Base-by-base conservation (phyloP, 2,888 invertebrate species). In the Pyralis farinalis region DNA sequence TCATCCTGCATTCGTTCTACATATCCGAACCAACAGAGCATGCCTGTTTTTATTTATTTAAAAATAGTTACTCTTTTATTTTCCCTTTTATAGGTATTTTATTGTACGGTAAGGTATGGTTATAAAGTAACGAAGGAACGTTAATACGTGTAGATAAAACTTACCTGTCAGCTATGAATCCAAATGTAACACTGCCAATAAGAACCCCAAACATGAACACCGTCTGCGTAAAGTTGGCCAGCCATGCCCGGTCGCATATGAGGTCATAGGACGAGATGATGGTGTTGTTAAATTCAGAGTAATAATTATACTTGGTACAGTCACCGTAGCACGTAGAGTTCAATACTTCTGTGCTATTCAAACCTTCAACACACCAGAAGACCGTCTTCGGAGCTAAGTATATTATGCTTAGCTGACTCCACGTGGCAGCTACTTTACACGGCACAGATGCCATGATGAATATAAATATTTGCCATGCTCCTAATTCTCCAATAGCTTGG, bases 221-320 rank as follows among this genome's bases (percentile, higher is more conserved):
- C 7, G 92, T 92, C 66, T 94, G 94, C 0, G 92, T 91, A 11
- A 94, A 73, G 57, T 92, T 92, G 0, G 91, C 90, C 54, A 94
- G 71, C 71, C 92, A 91, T 0, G 82, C 75, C 28, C 85, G 85
- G 0, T 89, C 85, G 63, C 94, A 94, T 0, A 94, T 91, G 44
- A 95, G 75, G 56, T 91, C 89, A 92, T 93, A 95, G 86, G 95
- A 91, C 0, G 92, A 92, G 34, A 91, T 86, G 8, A 94, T 93
- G 0, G 93, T 94, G 54, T 92, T 91, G 1, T 90, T 72, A 58
- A 94, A 94, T 8, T 91, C 70, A 34, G 86, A 90, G 51, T 92
- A 90, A 56, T 91, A 94, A 7, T 86, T 74, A 53, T 91, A 83
- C 42, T 71, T 62, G 0, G 78, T 56, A 56, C 93, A 93, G 1